phyloP scores from a whole-genome alignment of 2,888 invertebrate genomes.

The Yponomeuta sedellus region DNA sequence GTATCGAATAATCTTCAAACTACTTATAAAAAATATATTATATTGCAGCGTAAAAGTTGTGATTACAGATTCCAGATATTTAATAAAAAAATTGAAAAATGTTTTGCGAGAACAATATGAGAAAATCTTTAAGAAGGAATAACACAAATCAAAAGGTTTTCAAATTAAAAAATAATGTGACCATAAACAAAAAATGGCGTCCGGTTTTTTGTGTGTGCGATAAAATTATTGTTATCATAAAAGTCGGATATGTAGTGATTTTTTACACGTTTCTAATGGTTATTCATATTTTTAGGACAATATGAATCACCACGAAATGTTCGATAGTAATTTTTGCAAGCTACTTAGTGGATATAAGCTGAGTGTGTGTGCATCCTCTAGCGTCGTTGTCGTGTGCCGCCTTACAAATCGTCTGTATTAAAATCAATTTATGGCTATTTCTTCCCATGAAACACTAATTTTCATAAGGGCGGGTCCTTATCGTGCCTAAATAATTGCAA shows the following conservation, averaged over 20 bases:
- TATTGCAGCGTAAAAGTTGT: too few relatives aligned
- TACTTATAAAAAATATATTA: too few relatives aligned
- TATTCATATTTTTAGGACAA: slow-evolving; percentile 28
- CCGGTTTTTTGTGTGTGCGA: slow-evolving; percentile 74
- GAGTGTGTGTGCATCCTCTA: slow-evolving; percentile 55
- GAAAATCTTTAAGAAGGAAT: too few relatives aligned
- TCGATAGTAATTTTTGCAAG: slow-evolving; percentile 23
- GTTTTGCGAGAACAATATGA: neutral
- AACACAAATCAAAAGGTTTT: neutral
- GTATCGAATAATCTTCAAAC: too few relatives aligned
- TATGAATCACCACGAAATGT: slow-evolving; percentile 33
- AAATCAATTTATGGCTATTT: slow-evolving; percentile 42
- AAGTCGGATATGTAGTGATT: slow-evolving; percentile 37
- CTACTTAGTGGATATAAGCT: neutral
- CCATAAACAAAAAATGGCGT: slow-evolving; percentile 67
- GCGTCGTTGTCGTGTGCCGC: slow-evolving; percentile 70
- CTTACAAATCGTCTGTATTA: slow-evolving; percentile 57
- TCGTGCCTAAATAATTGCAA: slow-evolving; percentile 33
- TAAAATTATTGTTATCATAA: slow-evolving; percentile 65
- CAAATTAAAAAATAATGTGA: neutral
- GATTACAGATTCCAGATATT: too few relatives aligned
- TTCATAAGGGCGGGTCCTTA: slow-evolving; percentile 25
- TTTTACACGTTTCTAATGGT: slow-evolving; percentile 28
- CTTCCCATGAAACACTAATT: slow-evolving; percentile 31
- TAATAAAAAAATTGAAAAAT: too few relatives aligned